Conservation (phyloP, 2,888 invertebrate species). For the Macrophya alboannulata region DNA sequence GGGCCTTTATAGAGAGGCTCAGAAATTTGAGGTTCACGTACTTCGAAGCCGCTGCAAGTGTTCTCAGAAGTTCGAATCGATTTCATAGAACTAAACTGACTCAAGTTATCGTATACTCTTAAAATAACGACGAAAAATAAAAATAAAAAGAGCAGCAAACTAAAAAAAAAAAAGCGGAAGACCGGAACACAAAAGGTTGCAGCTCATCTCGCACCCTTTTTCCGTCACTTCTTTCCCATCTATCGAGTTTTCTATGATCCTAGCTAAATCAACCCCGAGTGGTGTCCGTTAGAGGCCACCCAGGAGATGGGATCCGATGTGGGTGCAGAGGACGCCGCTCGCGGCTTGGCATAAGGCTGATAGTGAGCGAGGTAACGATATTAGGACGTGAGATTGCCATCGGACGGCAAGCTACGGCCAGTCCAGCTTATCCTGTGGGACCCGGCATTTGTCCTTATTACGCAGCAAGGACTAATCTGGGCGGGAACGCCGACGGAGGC, state of each 20-base stretch:
- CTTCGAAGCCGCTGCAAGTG: slow-evolving; percentile 2
- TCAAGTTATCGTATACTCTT: background rate
- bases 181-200: background rate
- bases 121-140: background rate
- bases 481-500: slow-evolving; percentile 46
- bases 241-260: slow-evolving; percentile 46
- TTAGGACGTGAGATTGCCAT: slow-evolving; percentile 53
- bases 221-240: slow-evolving; percentile 21
- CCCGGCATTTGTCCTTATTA: slow-evolving; percentile 52
- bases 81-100: background rate
- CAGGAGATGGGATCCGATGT: slow-evolving; percentile 50
- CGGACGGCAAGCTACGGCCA: slow-evolving; percentile 46
- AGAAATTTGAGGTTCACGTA: slow-evolving; percentile 19
- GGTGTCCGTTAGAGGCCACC: slow-evolving; percentile 49
- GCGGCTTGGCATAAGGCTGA: slow-evolving; percentile 53
- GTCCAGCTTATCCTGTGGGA: slow-evolving; percentile 49
- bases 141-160: background rate
- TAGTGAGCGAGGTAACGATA: slow-evolving; percentile 52
- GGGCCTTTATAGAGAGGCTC: background rate
- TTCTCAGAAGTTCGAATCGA: slow-evolving; percentile 3
- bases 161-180: background rate
- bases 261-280: slow-evolving; percentile 31
- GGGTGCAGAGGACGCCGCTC: slow-evolving; percentile 52
- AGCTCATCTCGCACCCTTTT: background rate
- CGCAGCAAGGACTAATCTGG: slow-evolving; percentile 56